phyloP scores from a whole-genome alignment of 2,888 invertebrate species.

The Prosapia bicincta region DNA sequence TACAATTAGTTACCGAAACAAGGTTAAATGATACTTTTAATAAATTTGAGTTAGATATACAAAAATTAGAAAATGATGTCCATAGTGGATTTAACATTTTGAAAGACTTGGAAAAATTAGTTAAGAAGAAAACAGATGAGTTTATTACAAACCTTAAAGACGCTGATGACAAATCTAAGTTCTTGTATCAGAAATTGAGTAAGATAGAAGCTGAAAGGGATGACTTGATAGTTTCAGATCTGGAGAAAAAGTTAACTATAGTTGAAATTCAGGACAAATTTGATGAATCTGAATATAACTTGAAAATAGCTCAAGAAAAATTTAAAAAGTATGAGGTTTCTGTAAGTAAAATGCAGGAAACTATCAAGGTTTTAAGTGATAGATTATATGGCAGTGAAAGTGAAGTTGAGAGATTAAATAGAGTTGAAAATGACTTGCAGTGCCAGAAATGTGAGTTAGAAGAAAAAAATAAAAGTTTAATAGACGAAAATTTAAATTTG shows the following conservation, averaged over 20 bases:
- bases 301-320: not conserved
- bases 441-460: conserved; percentile 4
- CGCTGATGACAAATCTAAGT: conserved; percentile 13
- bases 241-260: conserved; percentile 4
- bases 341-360: conserved; percentile 13
- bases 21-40: not conserved
- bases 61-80: not conserved
- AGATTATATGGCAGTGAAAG: conserved; percentile 8
- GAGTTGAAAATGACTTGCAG: conserved; percentile 4
- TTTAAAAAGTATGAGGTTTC: conserved; percentile 18
- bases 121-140: not conserved
- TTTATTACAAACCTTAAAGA: conserved; percentile 7
- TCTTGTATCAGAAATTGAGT: conserved; percentile 8
- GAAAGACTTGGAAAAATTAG: conserved; percentile 3
- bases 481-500: not conserved
- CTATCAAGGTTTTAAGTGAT: conserved; percentile 11
- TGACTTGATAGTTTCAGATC: conserved; percentile 8
- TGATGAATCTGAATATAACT: not conserved
- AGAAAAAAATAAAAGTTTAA: conserved; percentile 5
- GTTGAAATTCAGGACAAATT: conserved; percentile 7
- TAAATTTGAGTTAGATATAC: not conserved
- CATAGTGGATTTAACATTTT: not conserved
- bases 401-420: conserved; percentile 14
- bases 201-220: conserved; percentile 18
- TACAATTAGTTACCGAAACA: not conserved